Conservation (phyloP, 2,113 vertebrate genomes). For the Tylochromis polylepis region DNA sequence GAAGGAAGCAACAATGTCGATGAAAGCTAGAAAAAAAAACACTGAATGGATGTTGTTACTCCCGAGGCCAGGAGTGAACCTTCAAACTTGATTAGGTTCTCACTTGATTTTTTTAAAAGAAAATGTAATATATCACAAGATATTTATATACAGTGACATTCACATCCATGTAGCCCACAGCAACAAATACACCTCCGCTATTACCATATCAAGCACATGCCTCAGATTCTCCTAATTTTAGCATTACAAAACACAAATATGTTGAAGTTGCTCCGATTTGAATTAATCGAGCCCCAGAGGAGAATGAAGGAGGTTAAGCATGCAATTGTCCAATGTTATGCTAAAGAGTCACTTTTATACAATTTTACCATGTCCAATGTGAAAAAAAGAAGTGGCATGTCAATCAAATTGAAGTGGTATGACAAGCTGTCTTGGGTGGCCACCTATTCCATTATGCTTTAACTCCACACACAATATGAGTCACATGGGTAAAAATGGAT, state of each 20-base stretch:
- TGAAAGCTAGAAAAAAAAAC: not conserved
- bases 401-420: slow-evolving; percentile 59
- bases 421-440: slow-evolving; percentile 32
- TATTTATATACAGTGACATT: not conserved
- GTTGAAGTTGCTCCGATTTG: slow-evolving; percentile 47
- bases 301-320: slow-evolving; percentile 53
- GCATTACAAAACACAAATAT: slow-evolving; percentile 61
- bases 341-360: slow-evolving; percentile 61
- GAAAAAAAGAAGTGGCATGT: slow-evolving; percentile 33
- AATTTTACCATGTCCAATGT: slow-evolving; percentile 52
- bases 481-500: slow-evolving; percentile 20
- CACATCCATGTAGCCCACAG: not conserved
- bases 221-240: slow-evolving; percentile 49
- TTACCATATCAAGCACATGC: slow-evolving; percentile 55
- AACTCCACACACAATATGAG: slow-evolving; percentile 40
- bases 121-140: not conserved
- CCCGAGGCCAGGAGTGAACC: not conserved
- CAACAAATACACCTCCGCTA: not conserved
- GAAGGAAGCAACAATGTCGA: not conserved
- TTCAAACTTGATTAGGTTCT: not conserved
- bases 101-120: not conserved
- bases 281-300: slow-evolving; percentile 41
- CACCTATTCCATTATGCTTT: slow-evolving; percentile 43
- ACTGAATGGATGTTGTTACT: not conserved
- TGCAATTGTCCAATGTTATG: slow-evolving; percentile 67